These are phyloP conservation scores for Acrocephalus scirpaceus DNA, from an alignment of 2,797 vertebrate species.

Conservation along the genomic window DNA sequence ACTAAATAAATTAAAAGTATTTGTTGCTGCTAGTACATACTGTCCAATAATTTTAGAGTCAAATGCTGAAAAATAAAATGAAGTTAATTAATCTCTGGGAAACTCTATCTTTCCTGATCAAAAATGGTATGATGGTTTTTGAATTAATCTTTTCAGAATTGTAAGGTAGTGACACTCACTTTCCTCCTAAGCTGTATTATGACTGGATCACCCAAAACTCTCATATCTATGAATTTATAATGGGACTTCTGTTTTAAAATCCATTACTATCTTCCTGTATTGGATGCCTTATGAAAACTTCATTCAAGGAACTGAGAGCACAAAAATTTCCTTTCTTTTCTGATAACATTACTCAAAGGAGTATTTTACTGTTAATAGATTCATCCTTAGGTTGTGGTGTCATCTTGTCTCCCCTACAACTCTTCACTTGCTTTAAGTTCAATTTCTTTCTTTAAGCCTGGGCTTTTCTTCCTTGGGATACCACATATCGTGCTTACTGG, in stretches of 20 bases:
- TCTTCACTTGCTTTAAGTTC: neutral
- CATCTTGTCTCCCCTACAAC: neutral
- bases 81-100: neutral
- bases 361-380: neutral
- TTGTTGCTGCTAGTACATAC: neutral
- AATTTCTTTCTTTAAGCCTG: neutral
- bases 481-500: neutral
- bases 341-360: neutral
- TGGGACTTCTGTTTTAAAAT: neutral
- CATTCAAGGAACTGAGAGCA: neutral
- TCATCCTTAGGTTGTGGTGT: neutral
- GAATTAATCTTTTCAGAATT: neutral
- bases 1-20: neutral
- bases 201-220: neutral
- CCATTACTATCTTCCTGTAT: neutral
- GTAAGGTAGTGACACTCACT: neutral
- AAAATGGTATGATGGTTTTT: neutral
- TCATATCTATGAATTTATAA: neutral
- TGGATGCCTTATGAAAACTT: neutral
- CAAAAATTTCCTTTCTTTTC: neutral
- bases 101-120: neutral
- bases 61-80: neutral
- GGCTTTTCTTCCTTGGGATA: neutral
- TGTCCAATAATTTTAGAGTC: neutral
- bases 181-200: neutral